Percentiles rank a stretch among this genome's conserved stretches.
phyloP scores from a whole-genome alignment of 1,140 invertebrate species.

The Orchestia grillus region DNA sequence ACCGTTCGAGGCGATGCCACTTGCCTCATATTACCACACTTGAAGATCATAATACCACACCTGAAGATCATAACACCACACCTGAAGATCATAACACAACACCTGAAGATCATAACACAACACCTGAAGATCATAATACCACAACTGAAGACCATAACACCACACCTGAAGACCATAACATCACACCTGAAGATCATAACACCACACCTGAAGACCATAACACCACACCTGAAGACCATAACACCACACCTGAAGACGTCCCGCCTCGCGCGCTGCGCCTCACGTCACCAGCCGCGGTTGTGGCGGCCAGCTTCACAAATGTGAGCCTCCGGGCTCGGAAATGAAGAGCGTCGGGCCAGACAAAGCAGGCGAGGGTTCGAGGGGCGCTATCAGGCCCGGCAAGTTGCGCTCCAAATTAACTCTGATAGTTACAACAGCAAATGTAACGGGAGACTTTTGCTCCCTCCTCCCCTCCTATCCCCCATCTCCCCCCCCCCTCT shows the following conservation, averaged over 20 bases:
- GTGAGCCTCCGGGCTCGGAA: background rate
- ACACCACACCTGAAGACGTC: background rate
- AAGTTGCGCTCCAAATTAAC: slow-evolving; percentile 7
- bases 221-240: background rate
- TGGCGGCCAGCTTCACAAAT: background rate
- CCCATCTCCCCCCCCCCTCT: too few relatives aligned
- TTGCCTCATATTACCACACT: too few relatives aligned
- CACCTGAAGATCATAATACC: too few relatives aligned
- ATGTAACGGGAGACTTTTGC: background rate
- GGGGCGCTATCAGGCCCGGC: background rate
- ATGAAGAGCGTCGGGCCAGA: background rate
- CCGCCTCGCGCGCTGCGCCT: background rate
- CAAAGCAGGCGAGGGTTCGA: slow-evolving; percentile 4
- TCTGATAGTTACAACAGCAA: slow-evolving; percentile 8
- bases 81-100: too few relatives aligned
- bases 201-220: background rate
- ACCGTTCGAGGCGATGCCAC: too few relatives aligned
- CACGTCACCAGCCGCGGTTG: background rate
- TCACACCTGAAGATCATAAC: too few relatives aligned
- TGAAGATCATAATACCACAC: too few relatives aligned
- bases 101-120: too few relatives aligned
- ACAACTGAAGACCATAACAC: too few relatives aligned
- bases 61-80: too few relatives aligned
- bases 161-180: too few relatives aligned
- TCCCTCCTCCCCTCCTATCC: background rate